phyloP scores from a whole-genome alignment of 2,888 invertebrate species.

The Himalopsyche japonica region DNA sequence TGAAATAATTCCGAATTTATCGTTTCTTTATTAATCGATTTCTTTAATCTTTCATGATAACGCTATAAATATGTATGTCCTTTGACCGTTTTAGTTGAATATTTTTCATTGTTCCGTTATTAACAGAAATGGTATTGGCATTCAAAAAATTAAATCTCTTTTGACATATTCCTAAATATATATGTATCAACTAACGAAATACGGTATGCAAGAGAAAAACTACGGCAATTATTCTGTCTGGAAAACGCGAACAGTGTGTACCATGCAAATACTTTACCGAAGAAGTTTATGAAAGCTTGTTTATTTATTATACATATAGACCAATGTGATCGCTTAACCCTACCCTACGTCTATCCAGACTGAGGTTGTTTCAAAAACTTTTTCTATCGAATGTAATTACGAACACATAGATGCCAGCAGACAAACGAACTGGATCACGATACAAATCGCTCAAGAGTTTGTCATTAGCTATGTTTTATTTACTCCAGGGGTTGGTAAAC shows the following conservation, averaged over 20 bases:
- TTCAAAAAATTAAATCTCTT: too few species aligned
- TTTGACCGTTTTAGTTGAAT: too few species aligned
- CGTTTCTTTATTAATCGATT: too few species aligned
- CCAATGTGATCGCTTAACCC: background rate
- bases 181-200: too few species aligned
- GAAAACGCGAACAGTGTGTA: background rate
- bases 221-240: too few species aligned
- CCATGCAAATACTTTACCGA: background rate
- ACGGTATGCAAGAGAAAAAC: too few species aligned
- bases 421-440: background rate
- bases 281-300: background rate
- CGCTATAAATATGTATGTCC: too few species aligned
- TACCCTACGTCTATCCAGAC: background rate
- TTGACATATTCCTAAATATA: too few species aligned
- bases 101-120: too few species aligned
- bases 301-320: background rate
- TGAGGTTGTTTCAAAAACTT: background rate
- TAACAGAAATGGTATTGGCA: too few species aligned
- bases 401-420: background rate
- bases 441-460: background rate
- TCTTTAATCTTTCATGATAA: too few species aligned
- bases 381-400: background rate
- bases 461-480: background rate
- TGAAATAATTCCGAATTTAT: too few species aligned
- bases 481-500: background rate